Base-by-base conservation (phyloP, 2,113 vertebrate genomes). In the Pavo muticus region DNA sequence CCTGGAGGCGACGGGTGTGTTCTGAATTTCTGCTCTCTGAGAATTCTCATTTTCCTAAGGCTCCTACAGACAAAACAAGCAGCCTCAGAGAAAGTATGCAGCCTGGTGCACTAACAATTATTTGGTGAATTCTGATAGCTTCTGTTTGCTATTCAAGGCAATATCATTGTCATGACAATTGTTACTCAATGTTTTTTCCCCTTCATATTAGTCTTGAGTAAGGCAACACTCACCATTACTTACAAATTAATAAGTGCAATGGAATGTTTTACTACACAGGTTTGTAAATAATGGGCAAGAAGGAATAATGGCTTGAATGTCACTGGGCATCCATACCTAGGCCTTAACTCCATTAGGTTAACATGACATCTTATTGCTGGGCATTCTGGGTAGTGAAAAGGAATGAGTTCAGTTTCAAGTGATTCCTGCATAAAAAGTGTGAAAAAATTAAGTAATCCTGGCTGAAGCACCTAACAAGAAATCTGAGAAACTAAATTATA, bases 221-320 rank as follows among this genome's bases (percentile, higher is more conserved):
- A 24, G 13, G 21, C 52, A 61, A 37, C 0, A 1, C 20, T 78
- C 32, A 40, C 9, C 7, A 71, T 40, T 47, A 11, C 25, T 68
- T 52, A 68, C 30, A 54, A 19, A 64, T 63, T 44, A 61, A 29
- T 42, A 72, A 67, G 52, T 39, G n/a, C 20, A 30, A 76, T 17
- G 14, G 39, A 82, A 42, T n/a, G 10, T 6, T 61, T 68, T 61
- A 52, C 21, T 75, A n/a, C 7, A 32, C 10, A 30, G 0, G 0
- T 6, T 50, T 25, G 48, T 50, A 29, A 71, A 76, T 15, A 47
- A 63, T 3, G 1, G 5, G 10, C 14, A 48, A 42, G 37, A 23
- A 45, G 42, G 27, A 87, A 72, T 3, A 68, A 40, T 44, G 57
- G 25, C 57, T 83, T 80, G 39, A 47, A 63, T 76, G 72, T 87